Base-by-base conservation (phyloP, 2,888 invertebrate genomes). In the Altica lythri region DNA sequence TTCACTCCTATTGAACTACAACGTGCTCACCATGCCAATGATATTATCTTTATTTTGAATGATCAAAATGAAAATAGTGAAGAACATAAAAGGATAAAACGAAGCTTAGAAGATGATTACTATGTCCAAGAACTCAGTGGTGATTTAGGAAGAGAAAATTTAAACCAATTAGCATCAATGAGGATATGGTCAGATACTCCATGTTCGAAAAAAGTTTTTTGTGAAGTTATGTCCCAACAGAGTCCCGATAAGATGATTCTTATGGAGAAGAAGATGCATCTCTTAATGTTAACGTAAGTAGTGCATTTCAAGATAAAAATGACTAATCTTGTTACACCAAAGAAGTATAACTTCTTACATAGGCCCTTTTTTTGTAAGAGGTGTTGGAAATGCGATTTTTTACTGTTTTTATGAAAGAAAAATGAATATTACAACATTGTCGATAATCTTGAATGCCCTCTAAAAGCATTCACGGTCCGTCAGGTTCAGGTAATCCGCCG, bases 231-330 rank as follows among this genome's bases (percentile, higher is more conserved):
- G 80, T 77, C 86, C 30, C 80, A 83, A 53, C 87, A 88, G 65
- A 78, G 84, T 44, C 81, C 84, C 1, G 89, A 90, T 69, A 85
- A 88, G 18, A 77, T 86, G 56, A 81, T 85, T 61, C 78, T 86
- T 34, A 89, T 89, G 89, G 89, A 90, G 77, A 90, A 90, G 78
- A 88, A 87, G 73, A 89, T 90, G 86, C 83, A 85, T 67, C 82
- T 84, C 42, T 79, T 89, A 67, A 76, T 89, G 48, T 81, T 83
- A 72, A 80, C 85, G 90, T 90, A 78, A 89, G 88, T 86, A 38
- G 12, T 14, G 6, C 22, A 4, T 22, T 22, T 22, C 22, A 22
- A 22, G 22, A 6, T 22, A 5, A 22, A 5, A 5, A 22, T 22
- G 22, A 6, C 6, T 5, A 22, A 22, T 6, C 6, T 22, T 22